phyloP scores from a whole-genome alignment of 2,888 invertebrate species.

The Rhopalosiphum nymphaeae region DNA sequence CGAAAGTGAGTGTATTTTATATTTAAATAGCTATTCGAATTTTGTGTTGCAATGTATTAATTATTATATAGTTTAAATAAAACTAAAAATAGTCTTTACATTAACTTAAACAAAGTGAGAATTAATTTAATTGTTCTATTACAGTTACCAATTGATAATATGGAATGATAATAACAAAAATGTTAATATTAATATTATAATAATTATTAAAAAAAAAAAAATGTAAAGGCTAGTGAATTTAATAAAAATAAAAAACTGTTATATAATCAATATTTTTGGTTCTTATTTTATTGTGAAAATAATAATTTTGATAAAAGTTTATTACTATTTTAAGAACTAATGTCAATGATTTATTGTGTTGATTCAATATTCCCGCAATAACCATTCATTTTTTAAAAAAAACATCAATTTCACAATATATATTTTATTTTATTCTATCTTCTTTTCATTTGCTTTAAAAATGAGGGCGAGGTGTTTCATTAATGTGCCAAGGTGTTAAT shows the following conservation, averaged over 20 bases:
- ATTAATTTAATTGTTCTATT: not conserved
- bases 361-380: not conserved
- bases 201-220: not conserved
- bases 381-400: not conserved
- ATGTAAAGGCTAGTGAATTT: not conserved
- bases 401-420: not conserved
- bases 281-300: not conserved
- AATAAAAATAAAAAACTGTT: not conserved
- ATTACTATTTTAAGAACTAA: not conserved
- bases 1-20: not conserved
- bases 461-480: not conserved
- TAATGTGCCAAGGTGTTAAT: constrained; percentile 16
- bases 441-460: not conserved
- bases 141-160: not conserved
- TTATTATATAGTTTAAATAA: not conserved
- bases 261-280: not conserved
- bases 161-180: not conserved
- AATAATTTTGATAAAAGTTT: not conserved
- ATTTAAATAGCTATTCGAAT: not conserved
- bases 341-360: not conserved
- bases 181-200: not conserved
- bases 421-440: not conserved
- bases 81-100: not conserved
- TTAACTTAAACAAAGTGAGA: not conserved
- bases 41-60: too few relatives aligned